These are phyloP conservation scores for Montipora foliosa DNA, from an alignment of 64 coral and sea anemone genomes.

Conservation along the genomic window DNA sequence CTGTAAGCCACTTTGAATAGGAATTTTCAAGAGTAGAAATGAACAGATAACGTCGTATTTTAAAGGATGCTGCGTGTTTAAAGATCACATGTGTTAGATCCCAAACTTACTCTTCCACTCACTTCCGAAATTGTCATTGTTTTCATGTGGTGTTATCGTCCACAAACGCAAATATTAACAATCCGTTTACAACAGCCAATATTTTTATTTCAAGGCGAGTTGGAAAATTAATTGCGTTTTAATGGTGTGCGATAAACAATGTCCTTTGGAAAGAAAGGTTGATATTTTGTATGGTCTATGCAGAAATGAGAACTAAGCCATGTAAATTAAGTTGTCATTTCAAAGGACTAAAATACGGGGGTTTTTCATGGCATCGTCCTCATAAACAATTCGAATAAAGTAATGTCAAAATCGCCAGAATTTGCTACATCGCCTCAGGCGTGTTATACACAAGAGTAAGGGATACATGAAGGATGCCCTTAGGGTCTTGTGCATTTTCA, in stretches of 20 bases:
- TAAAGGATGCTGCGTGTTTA: no score
- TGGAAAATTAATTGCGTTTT: conserved; percentile 48
- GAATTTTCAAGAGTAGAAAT: neutral
- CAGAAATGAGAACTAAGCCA: no score
- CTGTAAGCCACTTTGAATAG: neutral
- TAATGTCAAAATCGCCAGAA: conserved; percentile 35
- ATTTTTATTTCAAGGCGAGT: neutral
- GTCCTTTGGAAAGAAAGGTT: no score
- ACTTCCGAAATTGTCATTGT: neutral
- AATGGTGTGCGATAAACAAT: neutral
- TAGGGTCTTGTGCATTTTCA: neutral
- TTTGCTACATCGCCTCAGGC: conserved; percentile 1
- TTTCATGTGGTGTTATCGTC: neutral
- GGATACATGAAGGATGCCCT: conserved; percentile 10
- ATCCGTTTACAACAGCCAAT: neutral
- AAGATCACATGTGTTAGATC: neutral
- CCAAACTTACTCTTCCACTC: no score
- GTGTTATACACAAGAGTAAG: neutral
- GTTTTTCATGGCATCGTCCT: neutral
- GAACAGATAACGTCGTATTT: no score
- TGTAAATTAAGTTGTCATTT: no score
- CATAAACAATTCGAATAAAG: conserved; percentile 6
- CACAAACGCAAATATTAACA: neutral
- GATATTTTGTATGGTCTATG: neutral
- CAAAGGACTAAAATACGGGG: neutral